Conservation (phyloP, 2,888 invertebrate species). For the Drosophila ustulata region DNA sequence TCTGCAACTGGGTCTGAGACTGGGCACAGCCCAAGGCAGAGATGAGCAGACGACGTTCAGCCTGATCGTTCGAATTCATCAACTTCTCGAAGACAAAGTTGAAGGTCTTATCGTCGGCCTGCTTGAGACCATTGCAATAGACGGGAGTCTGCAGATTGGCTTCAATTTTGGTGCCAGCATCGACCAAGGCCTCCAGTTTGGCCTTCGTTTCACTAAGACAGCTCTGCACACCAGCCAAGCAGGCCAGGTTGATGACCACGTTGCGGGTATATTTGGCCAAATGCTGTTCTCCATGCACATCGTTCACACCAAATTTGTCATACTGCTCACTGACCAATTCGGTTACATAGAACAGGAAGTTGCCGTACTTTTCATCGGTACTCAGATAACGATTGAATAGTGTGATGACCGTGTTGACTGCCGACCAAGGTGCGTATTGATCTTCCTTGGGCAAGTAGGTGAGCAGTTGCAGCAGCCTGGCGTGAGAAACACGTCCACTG, state of each 20-base stretch:
- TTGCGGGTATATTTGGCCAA: slow-evolving; percentile 78
- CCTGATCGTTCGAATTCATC: slow-evolving; percentile 86
- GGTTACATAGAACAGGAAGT: slow-evolving; percentile 70
- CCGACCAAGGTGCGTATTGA: slow-evolving; percentile 83
- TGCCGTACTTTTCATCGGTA: slow-evolving; percentile 66
- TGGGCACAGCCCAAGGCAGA: slow-evolving; percentile 88
- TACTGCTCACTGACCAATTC: slow-evolving; percentile 73
- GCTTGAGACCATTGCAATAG: slow-evolving; percentile 84
- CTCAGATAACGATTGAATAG: slow-evolving; percentile 75
- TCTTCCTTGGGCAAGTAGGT: slow-evolving; percentile 81
- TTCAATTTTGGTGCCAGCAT: slow-evolving; percentile 67
- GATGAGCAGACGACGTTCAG: slow-evolving; percentile 87
- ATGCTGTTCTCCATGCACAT: slow-evolving; percentile 77
- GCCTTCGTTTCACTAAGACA: slow-evolving; percentile 79
- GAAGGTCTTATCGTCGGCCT: slow-evolving; percentile 86
- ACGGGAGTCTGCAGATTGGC: slow-evolving; percentile 81
- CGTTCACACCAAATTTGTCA: slow-evolving; percentile 79
- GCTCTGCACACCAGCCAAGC: slow-evolving; percentile 72
- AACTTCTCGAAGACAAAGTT: slow-evolving; percentile 87
- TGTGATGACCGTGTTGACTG: slow-evolving; percentile 68
- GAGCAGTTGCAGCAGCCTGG: slow-evolving; percentile 71
- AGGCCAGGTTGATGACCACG: slow-evolving; percentile 81
- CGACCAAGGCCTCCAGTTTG: slow-evolving; percentile 67
- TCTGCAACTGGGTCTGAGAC: slow-evolving; percentile 86
- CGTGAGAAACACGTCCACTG: slow-evolving; percentile 67